phyloP scores from a whole-genome alignment of 2,888 invertebrate genomes.

The Yponomeuta malinellus region DNA sequence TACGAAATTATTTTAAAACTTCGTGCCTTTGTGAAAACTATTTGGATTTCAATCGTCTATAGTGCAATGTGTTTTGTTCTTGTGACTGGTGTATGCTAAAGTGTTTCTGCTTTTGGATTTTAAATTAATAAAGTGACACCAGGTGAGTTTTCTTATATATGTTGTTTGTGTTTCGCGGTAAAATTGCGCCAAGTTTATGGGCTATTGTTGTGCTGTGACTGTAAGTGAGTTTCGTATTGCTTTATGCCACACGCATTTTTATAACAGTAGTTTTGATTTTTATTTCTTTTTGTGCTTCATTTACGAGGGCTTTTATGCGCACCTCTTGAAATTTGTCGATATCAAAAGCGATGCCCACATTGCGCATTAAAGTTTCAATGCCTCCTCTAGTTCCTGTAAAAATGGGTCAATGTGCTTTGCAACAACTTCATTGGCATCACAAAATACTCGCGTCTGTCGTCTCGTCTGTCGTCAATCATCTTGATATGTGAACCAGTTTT shows the following conservation, averaged over 20 bases:
- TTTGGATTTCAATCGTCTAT: constrained; percentile 34
- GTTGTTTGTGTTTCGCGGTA: constrained; percentile 19
- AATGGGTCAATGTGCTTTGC: constrained; percentile 19
- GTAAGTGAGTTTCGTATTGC: constrained; percentile 33
- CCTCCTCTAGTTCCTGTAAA: background rate
- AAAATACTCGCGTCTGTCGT: constrained; percentile 17
- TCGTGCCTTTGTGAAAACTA: constrained; percentile 39
- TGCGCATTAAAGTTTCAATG: background rate
- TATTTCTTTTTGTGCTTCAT: background rate
- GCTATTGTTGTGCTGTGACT: constrained; percentile 40
- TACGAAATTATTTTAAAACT: constrained; percentile 30
- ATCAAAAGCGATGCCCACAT: background rate
- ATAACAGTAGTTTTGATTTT: constrained; percentile 9
- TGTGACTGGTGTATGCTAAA: constrained; percentile 18
- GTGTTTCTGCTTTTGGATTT: constrained; percentile 21
- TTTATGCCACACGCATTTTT: constrained; percentile 29
- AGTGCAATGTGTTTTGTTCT: constrained; percentile 47
- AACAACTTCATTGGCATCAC: constrained; percentile 17
- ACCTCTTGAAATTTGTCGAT: background rate
- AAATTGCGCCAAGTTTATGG: constrained; percentile 38
- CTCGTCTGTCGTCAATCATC: background rate
- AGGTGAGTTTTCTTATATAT: constrained; percentile 36
- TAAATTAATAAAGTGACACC: constrained; percentile 30
- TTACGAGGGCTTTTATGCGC: background rate
- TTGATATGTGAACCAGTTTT: background rate